Evolutionary conservation across 2,888 invertebrate genomes (phyloP).

Genomic region (Lasioglossum figueresi): DNA sequence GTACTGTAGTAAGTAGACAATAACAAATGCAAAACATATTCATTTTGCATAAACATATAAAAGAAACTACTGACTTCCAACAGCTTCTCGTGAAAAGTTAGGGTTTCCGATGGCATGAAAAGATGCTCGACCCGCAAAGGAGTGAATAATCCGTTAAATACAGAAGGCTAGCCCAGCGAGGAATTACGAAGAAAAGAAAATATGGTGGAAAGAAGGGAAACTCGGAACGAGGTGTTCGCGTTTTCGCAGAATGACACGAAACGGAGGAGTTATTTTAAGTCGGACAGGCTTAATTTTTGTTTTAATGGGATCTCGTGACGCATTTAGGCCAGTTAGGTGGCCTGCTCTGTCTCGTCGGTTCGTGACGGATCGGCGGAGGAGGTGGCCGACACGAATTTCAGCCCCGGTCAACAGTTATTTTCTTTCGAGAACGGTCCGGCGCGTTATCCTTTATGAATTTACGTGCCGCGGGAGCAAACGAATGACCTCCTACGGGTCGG

Average conservation of each 20-base stretch:
- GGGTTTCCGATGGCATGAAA: not conserved
- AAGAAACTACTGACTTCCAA: not conserved
- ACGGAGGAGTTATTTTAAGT: not conserved
- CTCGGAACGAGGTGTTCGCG: not conserved
- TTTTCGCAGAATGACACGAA: constrained; percentile 1
- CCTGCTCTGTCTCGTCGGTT: constrained; percentile 18
- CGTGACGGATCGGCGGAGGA: constrained; percentile 35
- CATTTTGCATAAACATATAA: too few relatives aligned
- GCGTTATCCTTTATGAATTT: constrained; percentile 49
- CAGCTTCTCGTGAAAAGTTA: not conserved
- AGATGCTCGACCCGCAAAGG: not conserved
- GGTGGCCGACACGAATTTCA: constrained; percentile 43
- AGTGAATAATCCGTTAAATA: not conserved
- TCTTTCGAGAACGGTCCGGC: constrained; percentile 40
- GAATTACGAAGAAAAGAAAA: not conserved
- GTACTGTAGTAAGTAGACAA: too few relatives aligned
- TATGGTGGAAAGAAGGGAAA: not conserved
- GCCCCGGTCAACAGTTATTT: constrained; percentile 32
- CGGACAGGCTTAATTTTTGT: constrained; percentile 8
- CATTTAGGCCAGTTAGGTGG: constrained; percentile 42
- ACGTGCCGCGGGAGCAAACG: constrained; percentile 29
- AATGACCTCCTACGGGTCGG: constrained; percentile 18
- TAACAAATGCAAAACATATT: too few relatives aligned
- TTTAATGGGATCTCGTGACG: constrained; percentile 37
- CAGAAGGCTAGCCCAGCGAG: not conserved